These are phyloP conservation scores for Quadriops clusia DNA, from an alignment of 2,888 invertebrate genomes.

Conservation along the genomic window DNA sequence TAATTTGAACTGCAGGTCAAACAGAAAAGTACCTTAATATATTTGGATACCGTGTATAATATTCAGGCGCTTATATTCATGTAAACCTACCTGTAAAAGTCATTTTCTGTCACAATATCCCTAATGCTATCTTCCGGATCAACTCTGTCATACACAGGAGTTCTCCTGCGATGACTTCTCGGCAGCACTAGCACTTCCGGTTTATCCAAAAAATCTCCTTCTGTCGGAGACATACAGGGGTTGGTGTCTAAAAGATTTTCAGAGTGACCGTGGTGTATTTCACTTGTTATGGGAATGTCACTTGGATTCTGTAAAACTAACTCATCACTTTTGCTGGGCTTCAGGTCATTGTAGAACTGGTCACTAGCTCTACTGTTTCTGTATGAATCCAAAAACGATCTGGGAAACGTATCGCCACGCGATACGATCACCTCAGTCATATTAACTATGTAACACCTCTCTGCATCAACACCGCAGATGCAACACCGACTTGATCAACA, in stretches of 20 bases:
- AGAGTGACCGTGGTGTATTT: slow-evolving; percentile 38
- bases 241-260: slow-evolving; percentile 33
- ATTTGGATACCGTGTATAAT: no score
- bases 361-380: slow-evolving; percentile 29
- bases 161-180: slow-evolving; percentile 25
- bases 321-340: slow-evolving; percentile 42
- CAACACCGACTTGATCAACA: no score
- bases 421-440: slow-evolving; percentile 36
- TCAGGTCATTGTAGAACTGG: slow-evolving; percentile 36
- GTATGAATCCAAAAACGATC: slow-evolving; percentile 36
- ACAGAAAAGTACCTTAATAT: no score
- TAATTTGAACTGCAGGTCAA: no score
- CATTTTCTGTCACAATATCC: slow-evolving; percentile 51
- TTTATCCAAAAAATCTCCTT: slow-evolving; percentile 29
- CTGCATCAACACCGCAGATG: background rate
- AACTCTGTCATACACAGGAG: slow-evolving; percentile 40
- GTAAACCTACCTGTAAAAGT: slow-evolving; percentile 47
- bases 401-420: slow-evolving; percentile 37
- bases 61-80: no score
- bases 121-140: slow-evolving; percentile 52
- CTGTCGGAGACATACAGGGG: slow-evolving; percentile 29
- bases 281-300: slow-evolving; percentile 32
- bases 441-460: slow-evolving; percentile 11
- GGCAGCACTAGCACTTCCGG: slow-evolving; percentile 24
- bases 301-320: slow-evolving; percentile 38